Evolutionary conservation across 2,113 vertebrate genomes (phyloP).

Genomic region (Phalacrocorax carbo): DNA sequence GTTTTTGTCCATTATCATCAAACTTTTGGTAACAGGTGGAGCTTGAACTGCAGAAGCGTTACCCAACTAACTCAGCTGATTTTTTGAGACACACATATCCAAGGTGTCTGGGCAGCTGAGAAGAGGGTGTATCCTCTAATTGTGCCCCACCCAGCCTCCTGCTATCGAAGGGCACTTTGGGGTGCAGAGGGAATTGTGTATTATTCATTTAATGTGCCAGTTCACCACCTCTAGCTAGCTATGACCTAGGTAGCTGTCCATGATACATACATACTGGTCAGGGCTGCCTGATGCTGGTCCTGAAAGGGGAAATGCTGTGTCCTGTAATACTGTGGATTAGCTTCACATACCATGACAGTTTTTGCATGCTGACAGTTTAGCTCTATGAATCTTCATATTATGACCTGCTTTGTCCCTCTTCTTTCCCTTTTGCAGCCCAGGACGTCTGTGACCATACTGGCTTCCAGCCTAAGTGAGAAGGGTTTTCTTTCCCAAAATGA

Average conservation of each 20-base stretch:
- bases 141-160: neutral
- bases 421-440: neutral
- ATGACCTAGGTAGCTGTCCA: neutral
- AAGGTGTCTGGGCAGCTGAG: neutral
- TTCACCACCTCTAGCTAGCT: neutral
- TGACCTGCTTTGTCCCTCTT: neutral
- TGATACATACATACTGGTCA: neutral
- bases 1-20: neutral
- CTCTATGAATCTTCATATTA: neutral
- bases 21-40: neutral
- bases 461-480: neutral
- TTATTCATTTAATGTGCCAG: neutral
- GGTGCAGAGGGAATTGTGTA: neutral
- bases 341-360: neutral
- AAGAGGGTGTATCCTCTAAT: neutral
- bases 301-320: neutral
- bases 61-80: neutral
- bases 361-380: neutral
- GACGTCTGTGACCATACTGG: neutral
- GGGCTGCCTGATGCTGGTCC: neutral
- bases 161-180: neutral
- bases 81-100: neutral
- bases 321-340: neutral
- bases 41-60: neutral
- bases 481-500: neutral